phyloP scores from a whole-genome alignment of 2,888 invertebrate genomes.

The Herminia tarsipennalis region DNA sequence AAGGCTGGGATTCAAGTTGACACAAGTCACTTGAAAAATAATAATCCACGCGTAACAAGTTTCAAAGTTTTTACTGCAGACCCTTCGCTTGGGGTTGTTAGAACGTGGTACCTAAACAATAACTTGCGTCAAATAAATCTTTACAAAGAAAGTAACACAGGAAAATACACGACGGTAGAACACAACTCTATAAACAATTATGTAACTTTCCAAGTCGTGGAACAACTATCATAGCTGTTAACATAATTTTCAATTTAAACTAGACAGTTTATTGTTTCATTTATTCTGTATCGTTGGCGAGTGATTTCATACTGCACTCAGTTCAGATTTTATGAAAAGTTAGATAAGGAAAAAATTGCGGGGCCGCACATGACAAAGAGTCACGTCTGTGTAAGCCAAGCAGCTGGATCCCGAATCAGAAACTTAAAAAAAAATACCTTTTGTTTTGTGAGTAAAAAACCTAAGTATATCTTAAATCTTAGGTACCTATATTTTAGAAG shows the following conservation, averaged over 20 bases:
- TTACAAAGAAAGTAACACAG: constrained; percentile 14
- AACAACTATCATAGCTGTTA: background rate
- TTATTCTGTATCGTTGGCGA: no score
- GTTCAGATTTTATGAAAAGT: no score
- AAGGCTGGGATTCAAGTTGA: constrained; percentile 13
- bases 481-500: no score
- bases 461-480: no score
- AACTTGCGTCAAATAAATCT: constrained; percentile 20
- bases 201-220: background rate
- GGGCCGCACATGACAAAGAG: no score
- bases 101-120: constrained; percentile 11
- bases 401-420: no score
- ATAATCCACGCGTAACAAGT: constrained; percentile 36
- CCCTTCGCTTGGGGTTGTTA: constrained; percentile 15
- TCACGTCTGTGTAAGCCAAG: no score
- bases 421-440: no score
- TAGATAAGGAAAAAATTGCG: no score
- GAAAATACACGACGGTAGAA: constrained; percentile 8
- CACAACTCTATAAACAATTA: constrained; percentile 1
- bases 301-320: no score
- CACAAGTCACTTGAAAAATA: constrained; percentile 24
- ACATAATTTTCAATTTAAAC: no score
- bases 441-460: no score
- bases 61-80: constrained; percentile 30
- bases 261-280: background rate